These are phyloP conservation scores for Palythoa heliodiscus DNA, from an alignment of 92 coral and sea anemone genomes.

Conservation along the genomic window DNA sequence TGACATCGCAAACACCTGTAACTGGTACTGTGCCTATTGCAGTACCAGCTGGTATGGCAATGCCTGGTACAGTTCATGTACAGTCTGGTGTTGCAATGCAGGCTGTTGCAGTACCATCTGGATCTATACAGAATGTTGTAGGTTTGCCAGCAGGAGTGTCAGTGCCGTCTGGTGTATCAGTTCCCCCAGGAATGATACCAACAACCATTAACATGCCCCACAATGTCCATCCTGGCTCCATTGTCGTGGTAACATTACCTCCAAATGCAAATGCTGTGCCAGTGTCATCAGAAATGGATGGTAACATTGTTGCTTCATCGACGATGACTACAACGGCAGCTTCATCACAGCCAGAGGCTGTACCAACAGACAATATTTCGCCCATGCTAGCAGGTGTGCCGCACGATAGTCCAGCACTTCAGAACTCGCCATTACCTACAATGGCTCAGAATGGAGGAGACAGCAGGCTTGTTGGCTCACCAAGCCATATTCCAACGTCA, in stretches of 20 bases:
- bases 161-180: conserved; percentile 53
- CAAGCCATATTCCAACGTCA: conserved; percentile 57
- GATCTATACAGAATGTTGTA: conserved; percentile 45
- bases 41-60: conserved; percentile 38
- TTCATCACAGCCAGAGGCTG: conserved; percentile 61
- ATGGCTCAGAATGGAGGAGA: conserved; percentile 92
- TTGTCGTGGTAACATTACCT: conserved; percentile 84
- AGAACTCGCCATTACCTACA: conserved; percentile 83
- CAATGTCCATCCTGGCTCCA: conserved; percentile 51
- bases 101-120: conserved; percentile 71
- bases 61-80: conserved; percentile 76
- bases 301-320: conserved; percentile 60
- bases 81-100: conserved; percentile 71
- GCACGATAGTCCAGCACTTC: conserved; percentile 76
- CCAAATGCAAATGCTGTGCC: conserved; percentile 78
- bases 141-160: conserved; percentile 71
- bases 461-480: conserved; percentile 60
- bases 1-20: conserved; percentile 65
- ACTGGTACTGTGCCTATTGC: conserved; percentile 41
- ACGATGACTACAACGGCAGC: conserved; percentile 63
- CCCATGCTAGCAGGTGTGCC: conserved; percentile 70
- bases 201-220: conserved; percentile 61
- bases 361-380: conserved; percentile 59
- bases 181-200: conserved; percentile 56
- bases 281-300: conserved; percentile 65